Base-by-base conservation (phyloP, 1,140 invertebrate species). In the Vanessa tameamea region DNA sequence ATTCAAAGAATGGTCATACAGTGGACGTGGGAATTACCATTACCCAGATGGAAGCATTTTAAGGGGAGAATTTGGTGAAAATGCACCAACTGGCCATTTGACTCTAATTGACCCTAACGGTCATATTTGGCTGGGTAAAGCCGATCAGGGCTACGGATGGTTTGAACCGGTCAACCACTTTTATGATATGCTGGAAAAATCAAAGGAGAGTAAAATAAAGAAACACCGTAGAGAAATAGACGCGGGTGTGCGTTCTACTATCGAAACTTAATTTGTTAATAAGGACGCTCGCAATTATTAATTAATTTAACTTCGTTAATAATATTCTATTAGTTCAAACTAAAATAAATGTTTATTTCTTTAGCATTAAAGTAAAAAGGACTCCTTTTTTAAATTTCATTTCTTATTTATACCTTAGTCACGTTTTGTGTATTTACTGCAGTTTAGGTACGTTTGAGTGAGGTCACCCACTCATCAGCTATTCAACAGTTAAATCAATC, bases 1-100 rank as follows among this genome's bases (percentile, higher is more conserved):
- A 7, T 73, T 90, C 13, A 90, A 87, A 68, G 87, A 91, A 47
- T 91, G 88, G 88, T 74, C 63, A 15, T 92, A 87, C 69, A 67
- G 47, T 13, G 85, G 88, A 7, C 72, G 43, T 1, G 89, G 89
- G 7, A 83, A 70, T 26, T 91, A 91, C 64, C 68, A 68, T 5
- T 91, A 89, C 67, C 86, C 89, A 0, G 91, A 91, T 55, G 83
- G 76, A 0, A 88, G 83, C 43, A 43, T 83, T 6, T 57, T 91
- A 15, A 65, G 71, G 0, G 76, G 82, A 11, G 82, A 88, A 37
- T 91, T 91, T 69, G 47, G 65, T 16, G 88, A 90, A 0, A 91
- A 86, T 31, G 76, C 73, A 47, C 89, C 89, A n/a, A 61, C 80
- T 11, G 85, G 83, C 0, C 20, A 72, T 0, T 51, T 89, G 50